Base-by-base conservation (phyloP, 1,140 invertebrate genomes). In the Andricus grossulariae region DNA sequence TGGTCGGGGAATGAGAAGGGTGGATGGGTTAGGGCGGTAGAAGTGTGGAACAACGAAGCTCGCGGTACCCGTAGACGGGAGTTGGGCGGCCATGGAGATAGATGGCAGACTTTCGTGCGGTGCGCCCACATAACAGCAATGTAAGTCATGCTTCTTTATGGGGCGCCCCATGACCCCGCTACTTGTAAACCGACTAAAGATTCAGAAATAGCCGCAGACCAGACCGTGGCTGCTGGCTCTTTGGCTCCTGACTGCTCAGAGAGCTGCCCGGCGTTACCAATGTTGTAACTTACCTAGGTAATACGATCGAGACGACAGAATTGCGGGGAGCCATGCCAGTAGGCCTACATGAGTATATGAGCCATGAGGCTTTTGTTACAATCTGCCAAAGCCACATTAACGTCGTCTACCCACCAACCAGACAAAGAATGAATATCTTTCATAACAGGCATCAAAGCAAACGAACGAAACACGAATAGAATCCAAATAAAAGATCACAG, bases 111-210 rank as follows among this genome's bases (percentile, higher is more conserved):
- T 88, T 86, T 88, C 80, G 88, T 81, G 80, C 84, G 85, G 83
- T 83, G 84, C 84, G 84, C 83, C 85, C 87, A 87, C 85, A 88
- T 88, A 88, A 85, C 88, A 86, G 86, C 87, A 86, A 89, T 89
- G 88, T 90, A 90, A 89, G 88, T 90, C 89, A 88, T 89, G 88
- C 85, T 89, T 90, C 87, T 90, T 90, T 90, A 90, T 90, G 88
- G 86, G 82, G 79, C 85, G 86, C 81, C 89, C 85, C 83, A 82
- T 89, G 88, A 90, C 88, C 89, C 87, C 80, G 89, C 89, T 90
- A 90, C 89, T 90, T 90, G 89, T 89, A 88, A 90, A 90, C 86
- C 87, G 87, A 87, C 89, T 89, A 89, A 90, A 89, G 87, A 90
- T 90, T 89, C 88, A 88, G 87, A 89, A 90, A 90, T 90, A 90